Base-by-base conservation (phyloP, 1,140 invertebrate genomes). In the Ectropis grisescens region DNA sequence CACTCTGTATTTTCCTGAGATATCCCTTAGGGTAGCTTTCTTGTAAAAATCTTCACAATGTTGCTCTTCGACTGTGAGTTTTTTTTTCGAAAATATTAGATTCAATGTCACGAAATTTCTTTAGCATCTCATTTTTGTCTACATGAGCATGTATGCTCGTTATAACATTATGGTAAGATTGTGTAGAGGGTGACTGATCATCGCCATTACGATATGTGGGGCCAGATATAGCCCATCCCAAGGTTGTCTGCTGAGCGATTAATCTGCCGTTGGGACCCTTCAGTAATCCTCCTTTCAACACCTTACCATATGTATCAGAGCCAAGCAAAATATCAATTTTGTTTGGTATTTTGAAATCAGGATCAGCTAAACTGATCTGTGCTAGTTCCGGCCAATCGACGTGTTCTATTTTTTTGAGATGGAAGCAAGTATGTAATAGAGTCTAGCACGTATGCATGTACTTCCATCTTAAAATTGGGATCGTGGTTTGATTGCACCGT, bases 171-270 rank as follows among this genome's bases (percentile, higher is more conserved):
- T 41, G 15, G 13, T 11, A 19, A 29, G 30, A 16, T n/a, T n/a
- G n/a, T n/a, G n/a, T n/a, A n/a, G n/a, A n/a, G n/a, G n/a, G n/a
- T n/a, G n/a, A n/a, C n/a, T n/a, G n/a, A n/a, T n/a, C n/a, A n/a
- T n/a, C n/a, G n/a, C n/a, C n/a, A n/a, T n/a, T n/a, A n/a, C n/a
- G 2, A 29, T 29, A 12, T 16, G 27, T 29, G 6, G 7, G 23
- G n/a, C 44, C 44, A 29, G 31, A 47, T 23, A 47, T 9, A 16
- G 40, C 35, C 37, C 43, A 46, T n/a, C 44, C 44, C 13, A 47
- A 30, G 10, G 4, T 10, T 2, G 44, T 38, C 10, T 33, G 14
- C 29, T 47, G 44, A 2, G 44, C 44, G 11, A 46, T 7, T 0
- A 27, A 13, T 3, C 19, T 9, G n/a, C 36, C 41, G 14, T 8